Evolutionary conservation across 2,888 invertebrate genomes (phyloP).

Genomic region (Hirtodrosophila alboralis): DNA sequence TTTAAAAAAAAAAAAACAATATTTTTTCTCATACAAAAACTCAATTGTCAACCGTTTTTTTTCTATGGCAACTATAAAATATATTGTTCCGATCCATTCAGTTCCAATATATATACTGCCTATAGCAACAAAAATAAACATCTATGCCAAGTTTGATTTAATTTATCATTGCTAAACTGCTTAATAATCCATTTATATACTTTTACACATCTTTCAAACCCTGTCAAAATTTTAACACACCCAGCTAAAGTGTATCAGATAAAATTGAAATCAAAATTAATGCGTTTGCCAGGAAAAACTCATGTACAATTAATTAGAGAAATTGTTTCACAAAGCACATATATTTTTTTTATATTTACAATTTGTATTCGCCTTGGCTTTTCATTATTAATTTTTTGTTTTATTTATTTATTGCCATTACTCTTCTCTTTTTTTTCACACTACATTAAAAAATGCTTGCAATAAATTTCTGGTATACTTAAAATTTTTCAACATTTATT

Average conservation of each 20-base stretch:
- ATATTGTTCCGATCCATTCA: too few relatives aligned
- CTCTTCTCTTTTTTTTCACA: slow-evolving; percentile 44
- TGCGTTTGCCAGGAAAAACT: slow-evolving; percentile 4
- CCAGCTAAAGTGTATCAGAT: slow-evolving; percentile 9
- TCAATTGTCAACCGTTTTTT: too few relatives aligned
- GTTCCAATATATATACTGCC: too few relatives aligned
- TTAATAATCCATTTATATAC: too few relatives aligned
- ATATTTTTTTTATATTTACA: slow-evolving; percentile 12
- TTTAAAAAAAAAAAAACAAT: too few relatives aligned
- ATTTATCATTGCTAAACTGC: too few relatives aligned
- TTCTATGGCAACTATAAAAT: too few relatives aligned
- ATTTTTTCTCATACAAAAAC: too few relatives aligned
- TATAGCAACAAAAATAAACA: too few relatives aligned
- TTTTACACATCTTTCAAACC: too few relatives aligned
- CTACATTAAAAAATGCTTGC: slow-evolving; percentile 55
- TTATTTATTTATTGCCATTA: slow-evolving; percentile 30
- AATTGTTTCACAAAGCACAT: slow-evolving; percentile 68
- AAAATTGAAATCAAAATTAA: slow-evolving; percentile 14
- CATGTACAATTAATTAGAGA: slow-evolving; percentile 76
- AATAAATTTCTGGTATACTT: slow-evolving; percentile 76
- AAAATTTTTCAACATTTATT: slow-evolving; percentile 69
- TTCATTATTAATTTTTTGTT: slow-evolving; percentile 35
- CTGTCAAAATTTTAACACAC: too few relatives aligned
- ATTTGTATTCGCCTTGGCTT: slow-evolving; percentile 17
- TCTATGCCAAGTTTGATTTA: too few relatives aligned